Evolutionary conservation across 2,113 vertebrate genomes (phyloP).

Genomic region (Odocoileus virginianus): DNA sequence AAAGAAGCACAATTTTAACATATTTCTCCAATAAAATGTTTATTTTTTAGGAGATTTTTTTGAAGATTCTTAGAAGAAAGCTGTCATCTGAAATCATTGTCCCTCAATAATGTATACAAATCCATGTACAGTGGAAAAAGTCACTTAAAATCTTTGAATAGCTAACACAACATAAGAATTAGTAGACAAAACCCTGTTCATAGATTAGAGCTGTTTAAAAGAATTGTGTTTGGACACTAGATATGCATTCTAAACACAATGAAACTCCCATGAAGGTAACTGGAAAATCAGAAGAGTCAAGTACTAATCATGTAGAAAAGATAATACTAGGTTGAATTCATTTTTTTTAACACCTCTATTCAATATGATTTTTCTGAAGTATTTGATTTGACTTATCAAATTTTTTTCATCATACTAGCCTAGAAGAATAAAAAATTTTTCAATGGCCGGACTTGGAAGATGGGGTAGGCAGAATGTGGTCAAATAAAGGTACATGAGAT

Average conservation of each 20-base stretch:
- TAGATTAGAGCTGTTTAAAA: conserved; percentile 1
- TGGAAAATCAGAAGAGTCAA: not conserved
- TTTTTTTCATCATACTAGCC: not conserved
- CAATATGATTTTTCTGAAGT: not conserved
- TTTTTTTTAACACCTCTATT: not conserved
- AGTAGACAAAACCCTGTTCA: not conserved
- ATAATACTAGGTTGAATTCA: not conserved
- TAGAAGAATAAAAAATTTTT: conserved; percentile 9
- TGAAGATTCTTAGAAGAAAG: not conserved
- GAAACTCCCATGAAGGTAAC: not conserved
- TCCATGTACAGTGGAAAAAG: not conserved
- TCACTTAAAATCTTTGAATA: not conserved
- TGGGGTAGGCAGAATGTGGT: not conserved
- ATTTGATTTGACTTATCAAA: not conserved
- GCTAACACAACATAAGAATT: not conserved
- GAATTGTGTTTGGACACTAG: not conserved
- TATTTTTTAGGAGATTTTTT: not conserved
- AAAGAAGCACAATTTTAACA: not conserved
- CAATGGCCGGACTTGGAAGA: not conserved
- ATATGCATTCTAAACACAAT: not conserved
- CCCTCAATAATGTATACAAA: not conserved
- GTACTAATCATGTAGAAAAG: not conserved
- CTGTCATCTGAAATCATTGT: not conserved
- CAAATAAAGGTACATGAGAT: not conserved
- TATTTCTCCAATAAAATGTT: not conserved